Evolutionary conservation across 2,888 invertebrate genomes (phyloP).

Genomic region (Leucophora obtusa): DNA sequence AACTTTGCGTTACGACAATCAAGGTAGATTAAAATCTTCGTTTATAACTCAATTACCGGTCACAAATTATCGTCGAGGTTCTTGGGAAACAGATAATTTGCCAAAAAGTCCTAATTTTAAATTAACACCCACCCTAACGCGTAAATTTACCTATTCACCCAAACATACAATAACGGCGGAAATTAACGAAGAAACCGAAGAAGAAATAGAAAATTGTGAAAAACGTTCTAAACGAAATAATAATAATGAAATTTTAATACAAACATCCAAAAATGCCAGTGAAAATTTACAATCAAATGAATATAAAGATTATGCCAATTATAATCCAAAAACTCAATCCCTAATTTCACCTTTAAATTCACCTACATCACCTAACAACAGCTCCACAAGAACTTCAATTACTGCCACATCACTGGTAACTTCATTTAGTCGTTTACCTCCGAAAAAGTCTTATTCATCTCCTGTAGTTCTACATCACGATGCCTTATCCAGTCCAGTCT

Average conservation of each 20-base stretch:
- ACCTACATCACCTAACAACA: constrained; percentile 41
- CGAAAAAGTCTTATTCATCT: constrained; percentile 51
- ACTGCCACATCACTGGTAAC: neutral
- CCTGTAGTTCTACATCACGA: constrained; percentile 46
- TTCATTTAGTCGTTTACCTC: constrained; percentile 37
- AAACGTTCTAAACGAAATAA: neutral
- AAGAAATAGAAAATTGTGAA: constrained; percentile 47
- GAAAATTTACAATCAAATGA: neutral
- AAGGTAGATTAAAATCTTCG: constrained; percentile 71
- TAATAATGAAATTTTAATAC: neutral
- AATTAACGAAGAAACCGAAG: constrained; percentile 58
- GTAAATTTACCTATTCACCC: constrained; percentile 57
- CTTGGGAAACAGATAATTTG: constrained; percentile 39
- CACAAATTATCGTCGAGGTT: constrained; percentile 42
- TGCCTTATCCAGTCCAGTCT: constrained; percentile 57
- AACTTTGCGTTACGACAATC: constrained; percentile 72
- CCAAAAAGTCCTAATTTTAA: constrained; percentile 38
- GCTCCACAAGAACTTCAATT: constrained; percentile 10
- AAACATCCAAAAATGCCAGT: neutral
- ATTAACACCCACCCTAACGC: constrained; percentile 52
- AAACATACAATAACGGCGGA: constrained; percentile 53
- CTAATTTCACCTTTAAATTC: constrained; percentile 25
- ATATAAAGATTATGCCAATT: neutral
- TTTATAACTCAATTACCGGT: constrained; percentile 60
- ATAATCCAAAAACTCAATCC: neutral